Percentiles rank a stretch among this genome's conserved stretches.
phyloP scores from a whole-genome alignment of 2,113 vertebrate genomes.

The Erythrocebus patas region DNA sequence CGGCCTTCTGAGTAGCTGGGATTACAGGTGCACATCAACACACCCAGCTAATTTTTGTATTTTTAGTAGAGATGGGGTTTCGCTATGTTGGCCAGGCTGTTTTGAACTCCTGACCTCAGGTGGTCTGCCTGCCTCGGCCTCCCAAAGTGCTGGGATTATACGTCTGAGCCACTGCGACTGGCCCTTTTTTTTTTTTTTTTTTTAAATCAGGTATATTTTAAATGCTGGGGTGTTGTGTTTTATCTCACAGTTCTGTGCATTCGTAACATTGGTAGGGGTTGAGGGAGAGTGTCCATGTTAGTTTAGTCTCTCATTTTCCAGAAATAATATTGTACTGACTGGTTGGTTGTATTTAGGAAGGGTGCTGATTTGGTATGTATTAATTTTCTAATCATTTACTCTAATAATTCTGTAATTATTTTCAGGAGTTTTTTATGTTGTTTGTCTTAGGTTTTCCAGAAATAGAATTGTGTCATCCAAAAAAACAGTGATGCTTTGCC shows the following conservation, averaged over 20 bases:
- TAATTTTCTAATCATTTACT: background rate
- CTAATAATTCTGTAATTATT: background rate
- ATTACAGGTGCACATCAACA: too few species aligned
- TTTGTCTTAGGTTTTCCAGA: background rate
- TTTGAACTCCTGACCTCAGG: too few species aligned
- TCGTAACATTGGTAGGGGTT: background rate
- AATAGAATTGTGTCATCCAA: background rate
- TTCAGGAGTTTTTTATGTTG: background rate
- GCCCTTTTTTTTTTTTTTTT: background rate
- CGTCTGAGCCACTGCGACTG: too few species aligned
- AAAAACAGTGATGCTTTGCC: background rate
- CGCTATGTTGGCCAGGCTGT: too few species aligned
- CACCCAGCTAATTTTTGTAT: too few species aligned
- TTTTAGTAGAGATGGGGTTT: too few species aligned
- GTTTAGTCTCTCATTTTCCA: background rate
- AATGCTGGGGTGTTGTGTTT: background rate
- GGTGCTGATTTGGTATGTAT: background rate
- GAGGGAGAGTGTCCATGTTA: background rate
- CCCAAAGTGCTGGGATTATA: too few species aligned
- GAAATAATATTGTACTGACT: background rate
- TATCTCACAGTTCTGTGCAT: background rate
- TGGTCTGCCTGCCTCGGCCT: too few species aligned
- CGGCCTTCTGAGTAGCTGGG: too few species aligned
- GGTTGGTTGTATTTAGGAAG: background rate
- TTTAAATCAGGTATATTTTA: background rate